Conservation (phyloP, 2,888 invertebrate species). For the Caenorhabditis sp. region DNA sequence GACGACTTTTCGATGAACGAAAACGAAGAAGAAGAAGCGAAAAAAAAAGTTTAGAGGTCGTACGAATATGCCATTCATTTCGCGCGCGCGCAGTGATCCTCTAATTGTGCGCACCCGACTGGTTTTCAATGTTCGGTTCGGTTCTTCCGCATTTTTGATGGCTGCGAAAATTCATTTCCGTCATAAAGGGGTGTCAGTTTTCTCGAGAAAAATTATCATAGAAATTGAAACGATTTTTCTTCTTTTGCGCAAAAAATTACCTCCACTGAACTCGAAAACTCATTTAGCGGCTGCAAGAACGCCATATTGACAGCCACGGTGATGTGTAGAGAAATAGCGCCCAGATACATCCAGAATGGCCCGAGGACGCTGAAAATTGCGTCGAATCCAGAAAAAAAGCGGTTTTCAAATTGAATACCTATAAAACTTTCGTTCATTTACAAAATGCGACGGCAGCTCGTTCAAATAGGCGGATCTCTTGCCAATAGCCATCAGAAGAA, state of each 20-base stretch:
- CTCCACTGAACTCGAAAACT: slow-evolving; percentile 42
- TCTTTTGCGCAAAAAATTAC: no score
- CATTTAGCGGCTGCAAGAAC: slow-evolving; percentile 70
- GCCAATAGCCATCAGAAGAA: slow-evolving; percentile 79
- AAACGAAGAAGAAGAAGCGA: slow-evolving; percentile 9
- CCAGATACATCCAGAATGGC: slow-evolving; percentile 82
- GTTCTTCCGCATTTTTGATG: slow-evolving; percentile 2
- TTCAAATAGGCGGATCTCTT: slow-evolving; percentile 66
- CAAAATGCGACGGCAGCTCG: slow-evolving; percentile 70
- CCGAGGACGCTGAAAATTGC: slow-evolving; percentile 70
- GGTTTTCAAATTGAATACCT: slow-evolving; percentile 26
- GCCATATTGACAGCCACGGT: slow-evolving; percentile 80
- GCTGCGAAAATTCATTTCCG: no score
- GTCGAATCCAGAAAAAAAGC: no score
- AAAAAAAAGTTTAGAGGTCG: slow-evolving; percentile 64
- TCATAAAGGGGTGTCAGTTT: no score
- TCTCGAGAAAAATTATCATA: no score
- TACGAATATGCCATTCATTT: slow-evolving; percentile 26
- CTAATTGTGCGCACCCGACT: no score
- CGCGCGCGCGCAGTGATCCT: no score
- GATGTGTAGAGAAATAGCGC: slow-evolving; percentile 80
- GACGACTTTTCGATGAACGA: no score
- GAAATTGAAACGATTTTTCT: no score
- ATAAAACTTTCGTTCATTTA: slow-evolving; percentile 73
- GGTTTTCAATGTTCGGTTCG: no score